A percentile compares a stretch with the other conserved stretches of the same genome.
These are phyloP conservation scores for Drymodes brunneopygia DNA, from an alignment of 2,113 vertebrate genomes.

Conservation along the genomic window DNA sequence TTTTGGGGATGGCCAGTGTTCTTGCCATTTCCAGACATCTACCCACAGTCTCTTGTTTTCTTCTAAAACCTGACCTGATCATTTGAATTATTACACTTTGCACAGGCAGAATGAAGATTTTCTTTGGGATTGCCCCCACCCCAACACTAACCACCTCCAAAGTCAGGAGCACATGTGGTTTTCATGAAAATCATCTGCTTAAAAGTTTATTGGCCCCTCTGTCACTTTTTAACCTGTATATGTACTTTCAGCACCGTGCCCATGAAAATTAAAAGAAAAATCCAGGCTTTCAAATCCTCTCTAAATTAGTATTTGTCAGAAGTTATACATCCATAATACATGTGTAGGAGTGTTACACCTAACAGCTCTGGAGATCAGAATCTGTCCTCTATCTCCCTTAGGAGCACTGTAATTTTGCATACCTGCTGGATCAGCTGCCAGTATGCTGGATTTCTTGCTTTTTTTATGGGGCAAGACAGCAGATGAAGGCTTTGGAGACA, in stretches of 20 bases:
- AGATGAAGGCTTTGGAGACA: not conserved
- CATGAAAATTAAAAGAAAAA: not conserved
- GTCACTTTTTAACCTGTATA: not conserved
- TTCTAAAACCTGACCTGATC: not conserved
- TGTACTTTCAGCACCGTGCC: not conserved
- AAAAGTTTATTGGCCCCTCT: not conserved
- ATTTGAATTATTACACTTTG: not conserved
- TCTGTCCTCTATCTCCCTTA: not conserved
- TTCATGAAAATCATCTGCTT: not conserved
- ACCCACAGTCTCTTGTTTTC: not conserved
- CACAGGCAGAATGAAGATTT: not conserved
- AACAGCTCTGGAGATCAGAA: not conserved
- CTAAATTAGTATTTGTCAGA: not conserved
- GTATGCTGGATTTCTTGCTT: conserved; percentile 2
- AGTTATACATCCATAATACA: not conserved
- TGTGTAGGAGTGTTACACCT: not conserved
- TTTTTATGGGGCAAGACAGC: conserved; percentile 51
- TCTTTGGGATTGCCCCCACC: not conserved
- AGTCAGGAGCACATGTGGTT: not conserved
- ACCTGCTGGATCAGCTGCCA: conserved; percentile 51
- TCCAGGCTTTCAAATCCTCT: not conserved
- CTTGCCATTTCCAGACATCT: not conserved
- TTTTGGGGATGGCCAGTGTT: not conserved
- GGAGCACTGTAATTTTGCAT: not conserved
- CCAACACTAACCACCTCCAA: not conserved